These are phyloP conservation scores for Cyanoderma ruficeps DNA, from an alignment of 2,113 vertebrate species.

Conservation along the genomic window DNA sequence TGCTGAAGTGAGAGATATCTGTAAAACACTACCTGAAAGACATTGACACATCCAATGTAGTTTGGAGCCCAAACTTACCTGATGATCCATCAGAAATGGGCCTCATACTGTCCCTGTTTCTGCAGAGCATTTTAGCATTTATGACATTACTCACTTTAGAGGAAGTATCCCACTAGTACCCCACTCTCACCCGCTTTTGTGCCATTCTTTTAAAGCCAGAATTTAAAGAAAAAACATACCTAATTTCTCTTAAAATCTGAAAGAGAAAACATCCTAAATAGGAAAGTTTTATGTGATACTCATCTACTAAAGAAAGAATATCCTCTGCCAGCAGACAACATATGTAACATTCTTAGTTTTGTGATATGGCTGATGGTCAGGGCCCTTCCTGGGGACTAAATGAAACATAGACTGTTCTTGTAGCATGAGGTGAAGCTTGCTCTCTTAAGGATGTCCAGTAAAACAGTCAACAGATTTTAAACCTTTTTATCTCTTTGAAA, in stretches of 20 bases:
- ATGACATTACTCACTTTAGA: background rate
- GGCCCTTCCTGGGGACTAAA: background rate
- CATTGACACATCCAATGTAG: background rate
- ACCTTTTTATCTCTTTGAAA: background rate
- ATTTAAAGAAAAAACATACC: background rate
- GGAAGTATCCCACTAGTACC: background rate
- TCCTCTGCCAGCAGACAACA: background rate
- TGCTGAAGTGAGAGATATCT: background rate
- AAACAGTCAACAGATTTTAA: background rate
- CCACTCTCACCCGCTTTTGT: background rate
- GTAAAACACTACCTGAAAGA: background rate
- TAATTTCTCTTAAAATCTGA: background rate
- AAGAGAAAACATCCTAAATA: background rate
- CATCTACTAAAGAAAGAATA: background rate
- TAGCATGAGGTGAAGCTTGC: background rate
- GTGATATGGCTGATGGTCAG: background rate
- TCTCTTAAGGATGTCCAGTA: background rate
- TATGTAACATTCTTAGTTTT: background rate
- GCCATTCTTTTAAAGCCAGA: background rate
- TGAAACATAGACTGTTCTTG: background rate
- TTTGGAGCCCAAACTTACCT: background rate
- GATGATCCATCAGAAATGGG: background rate
- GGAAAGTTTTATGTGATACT: background rate
- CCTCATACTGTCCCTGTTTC: background rate
- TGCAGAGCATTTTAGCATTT: background rate